A percentile compares a stretch with the other conserved stretches of the same genome.
phyloP scores from a whole-genome alignment of 2,797 vertebrate species.

The Pipistrellus pygmaeus region DNA sequence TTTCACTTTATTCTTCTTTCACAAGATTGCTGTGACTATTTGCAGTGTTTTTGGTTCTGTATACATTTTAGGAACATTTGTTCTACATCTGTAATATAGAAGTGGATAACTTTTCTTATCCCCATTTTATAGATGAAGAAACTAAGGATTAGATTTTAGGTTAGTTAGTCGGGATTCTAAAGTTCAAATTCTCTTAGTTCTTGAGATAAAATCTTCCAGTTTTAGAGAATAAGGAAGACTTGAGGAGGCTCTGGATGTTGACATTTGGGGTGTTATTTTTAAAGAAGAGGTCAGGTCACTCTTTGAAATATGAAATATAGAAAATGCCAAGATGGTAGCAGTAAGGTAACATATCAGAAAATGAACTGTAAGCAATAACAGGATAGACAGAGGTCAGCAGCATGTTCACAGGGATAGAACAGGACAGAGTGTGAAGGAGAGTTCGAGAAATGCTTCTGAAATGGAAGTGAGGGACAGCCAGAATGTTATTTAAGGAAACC shows the following conservation, averaged over 20 bases:
- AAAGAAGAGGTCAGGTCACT: background rate
- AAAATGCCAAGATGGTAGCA: background rate
- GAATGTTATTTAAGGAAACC: background rate
- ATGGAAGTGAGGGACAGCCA: background rate
- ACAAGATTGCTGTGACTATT: too few species aligned
- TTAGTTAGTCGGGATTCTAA: background rate
- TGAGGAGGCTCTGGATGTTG: background rate
- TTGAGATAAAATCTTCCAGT: background rate
- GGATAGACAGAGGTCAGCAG: background rate
- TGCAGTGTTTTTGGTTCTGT: too few species aligned
- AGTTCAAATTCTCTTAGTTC: background rate
- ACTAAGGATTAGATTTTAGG: background rate
- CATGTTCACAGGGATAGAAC: background rate
- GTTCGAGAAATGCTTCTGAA: background rate
- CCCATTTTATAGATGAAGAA: background rate
- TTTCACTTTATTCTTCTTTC: too few species aligned
- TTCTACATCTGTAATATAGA: too few species aligned
- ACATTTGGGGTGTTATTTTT: slow-evolving; percentile 36
- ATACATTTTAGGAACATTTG: too few species aligned
- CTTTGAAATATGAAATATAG: background rate
- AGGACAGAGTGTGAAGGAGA: background rate
- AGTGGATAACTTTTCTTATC: background rate
- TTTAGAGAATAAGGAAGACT: background rate
- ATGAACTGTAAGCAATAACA: background rate
- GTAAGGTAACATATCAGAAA: background rate